A percentile compares a stretch with the other conserved stretches of the same genome.
These are phyloP conservation scores for Muscicapa adusta DNA, from an alignment of 2,113 vertebrate genomes.

Conservation along the genomic window DNA sequence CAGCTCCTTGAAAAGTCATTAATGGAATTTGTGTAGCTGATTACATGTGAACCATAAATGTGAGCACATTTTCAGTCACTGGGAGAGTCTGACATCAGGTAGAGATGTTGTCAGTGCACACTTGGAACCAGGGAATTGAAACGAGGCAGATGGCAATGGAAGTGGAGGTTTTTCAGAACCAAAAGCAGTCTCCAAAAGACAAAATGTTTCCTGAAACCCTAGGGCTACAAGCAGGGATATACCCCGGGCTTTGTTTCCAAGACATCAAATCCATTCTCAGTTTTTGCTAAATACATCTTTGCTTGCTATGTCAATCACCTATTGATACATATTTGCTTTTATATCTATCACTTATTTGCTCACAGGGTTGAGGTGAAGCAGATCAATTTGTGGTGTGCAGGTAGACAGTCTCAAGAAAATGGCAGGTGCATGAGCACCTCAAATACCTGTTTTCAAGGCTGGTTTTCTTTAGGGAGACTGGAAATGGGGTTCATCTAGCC, in stretches of 20 bases:
- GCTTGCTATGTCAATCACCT: background rate
- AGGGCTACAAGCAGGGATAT: background rate
- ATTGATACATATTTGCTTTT: too few species aligned
- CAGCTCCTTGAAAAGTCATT: background rate
- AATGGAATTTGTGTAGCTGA: background rate
- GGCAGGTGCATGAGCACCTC: background rate
- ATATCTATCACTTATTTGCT: background rate
- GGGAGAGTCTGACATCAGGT: background rate
- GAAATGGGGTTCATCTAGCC: background rate
- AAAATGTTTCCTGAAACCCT: background rate
- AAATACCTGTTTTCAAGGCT: background rate
- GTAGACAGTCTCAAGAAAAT: background rate
- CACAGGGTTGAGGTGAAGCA: background rate
- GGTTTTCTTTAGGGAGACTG: background rate
- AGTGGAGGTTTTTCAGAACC: background rate
- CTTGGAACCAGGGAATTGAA: background rate
- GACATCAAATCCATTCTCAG: background rate
- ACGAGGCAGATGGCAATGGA: background rate
- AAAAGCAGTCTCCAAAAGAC: background rate
- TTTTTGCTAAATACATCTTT: background rate
- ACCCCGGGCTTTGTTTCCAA: background rate
- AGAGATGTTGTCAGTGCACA: background rate
- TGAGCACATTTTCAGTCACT: background rate
- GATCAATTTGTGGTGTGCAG: background rate
- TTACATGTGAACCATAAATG: background rate